Evolutionary conservation across 2,888 invertebrate genomes (phyloP), one percentile per base, ranked within the genome.

Genomic region (Heteromyza rotundicornis): DNA sequence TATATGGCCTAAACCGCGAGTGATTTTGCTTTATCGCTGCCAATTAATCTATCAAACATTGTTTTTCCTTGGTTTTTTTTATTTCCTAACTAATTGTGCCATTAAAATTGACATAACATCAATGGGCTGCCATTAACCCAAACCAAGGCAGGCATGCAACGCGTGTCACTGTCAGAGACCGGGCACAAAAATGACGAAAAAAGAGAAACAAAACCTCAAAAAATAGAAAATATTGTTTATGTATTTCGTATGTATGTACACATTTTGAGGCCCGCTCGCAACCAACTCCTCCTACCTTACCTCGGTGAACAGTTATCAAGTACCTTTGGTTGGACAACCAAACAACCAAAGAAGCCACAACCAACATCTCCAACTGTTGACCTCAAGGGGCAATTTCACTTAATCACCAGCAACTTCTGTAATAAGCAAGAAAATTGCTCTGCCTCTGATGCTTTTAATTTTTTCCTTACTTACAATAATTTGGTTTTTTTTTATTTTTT

Each of bases 381-480:
- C 47, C 47, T 47, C 47, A 47, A 47, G 47, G 20, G 20, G 47
- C 47, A 47, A 47, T 47, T 47, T 47, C 47, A 47, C 47, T 47
- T 47, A 47, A 47, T 47, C 47, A 47, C 20, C 5, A 47, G 47
- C 47, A 17, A 47, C 47, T 40, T 40, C n/a, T 40, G 40, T 10
- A 40, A 47, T 5, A 47, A 47, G 20, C 47, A 5, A 20, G 19
- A 47, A 20, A 47, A 20, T 20, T 19, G 47, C 47, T 20, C 5
- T n/a, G n/a, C n/a, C n/a, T n/a, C 8, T 40, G 20, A 19, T 47
- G 47, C 47, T 47, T 47, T 47, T 47, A 47, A 47, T 47, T 19
- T 47, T 17, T 5, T n/a, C n/a, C n/a, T n/a, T n/a, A n/a, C n/a
- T 19, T 20, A 47, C 17, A 20, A 47, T n/a, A n/a, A n/a, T n/a